Conservation (phyloP, 2,113 vertebrate genomes). For the Ptilorrhoa leucosticta region DNA sequence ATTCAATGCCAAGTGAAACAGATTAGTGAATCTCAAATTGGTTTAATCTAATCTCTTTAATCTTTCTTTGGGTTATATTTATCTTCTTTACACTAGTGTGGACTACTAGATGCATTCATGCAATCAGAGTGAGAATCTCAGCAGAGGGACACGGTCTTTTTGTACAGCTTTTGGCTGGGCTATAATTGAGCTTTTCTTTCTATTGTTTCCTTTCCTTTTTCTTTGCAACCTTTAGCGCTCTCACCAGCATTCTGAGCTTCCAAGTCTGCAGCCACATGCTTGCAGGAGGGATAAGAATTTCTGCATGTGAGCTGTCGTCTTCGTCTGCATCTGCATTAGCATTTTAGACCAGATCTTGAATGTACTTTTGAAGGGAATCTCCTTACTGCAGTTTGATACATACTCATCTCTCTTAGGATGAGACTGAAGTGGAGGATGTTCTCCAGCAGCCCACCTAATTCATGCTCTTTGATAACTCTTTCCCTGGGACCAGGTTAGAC, state of each 20-base stretch:
- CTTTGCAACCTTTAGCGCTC: background rate
- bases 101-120: background rate
- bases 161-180: background rate
- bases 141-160: background rate
- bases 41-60: conserved; percentile 33
- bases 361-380: background rate
- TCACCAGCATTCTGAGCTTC: background rate
- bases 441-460: background rate
- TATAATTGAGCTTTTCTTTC: background rate
- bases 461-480: background rate
- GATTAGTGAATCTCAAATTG: background rate
- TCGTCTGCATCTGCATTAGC: background rate
- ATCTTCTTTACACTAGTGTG: background rate
- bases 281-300: background rate
- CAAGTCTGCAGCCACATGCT: background rate
- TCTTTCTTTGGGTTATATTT: conserved; percentile 28
- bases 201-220: background rate
- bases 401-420: background rate
- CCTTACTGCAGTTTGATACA: background rate
- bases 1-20: conserved; percentile 9
- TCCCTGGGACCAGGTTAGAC: background rate
- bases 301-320: background rate
- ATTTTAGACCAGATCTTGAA: background rate
- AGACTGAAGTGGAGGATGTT: background rate
- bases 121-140: background rate